Base-by-base conservation (phyloP, 2,888 invertebrate genomes). In the Tetrapedia diversipes region DNA sequence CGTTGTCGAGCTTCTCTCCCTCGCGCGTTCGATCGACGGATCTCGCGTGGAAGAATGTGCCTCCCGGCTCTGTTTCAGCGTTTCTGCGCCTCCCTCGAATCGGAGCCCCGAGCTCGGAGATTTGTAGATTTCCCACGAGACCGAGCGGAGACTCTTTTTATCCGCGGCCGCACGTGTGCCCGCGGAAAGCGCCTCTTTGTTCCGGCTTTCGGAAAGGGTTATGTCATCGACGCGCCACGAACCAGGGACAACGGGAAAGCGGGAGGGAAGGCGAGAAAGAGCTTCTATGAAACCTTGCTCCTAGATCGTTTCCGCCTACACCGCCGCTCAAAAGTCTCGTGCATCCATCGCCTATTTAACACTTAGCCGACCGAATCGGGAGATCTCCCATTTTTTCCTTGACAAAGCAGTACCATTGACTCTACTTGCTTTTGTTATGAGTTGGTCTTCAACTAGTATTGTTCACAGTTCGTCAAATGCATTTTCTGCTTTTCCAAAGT, bases 71-170 rank as follows among this genome's bases (percentile, higher is more conserved):
- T 66, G 65, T 47, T 54, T 39, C 24, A 19, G 37, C 14, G 22
- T 19, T 45, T 43, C 19, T 43, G n/a, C 10, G 16, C 19, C 19
- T 32, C 10, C 34, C 32, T 60, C 34, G 37, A 56, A 27, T 41
- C 11, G 43, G 24, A 37, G 45, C 6, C 49, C 54, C 22, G 19
- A n/a, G n/a, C n/a, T 51, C 43, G 19, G 43, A 54, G 72, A 75
- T 72, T 65, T 37, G 34, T 68, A 59, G 68, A 73, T 74, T 68
- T 74, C 68, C 74, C 77, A 64, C 74, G 77, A 54, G 74, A 77
- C 77, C 39, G 11, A n/a, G 8, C 47, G 57, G 24, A 47, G 57
- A 67, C 74, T 32, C 45, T 34, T 71, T 74, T 63, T 54, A 66
- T 66, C 37, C 57, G 43, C 64, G 56, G 4, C 24, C 29, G 49